Conservation (phyloP, 2,113 vertebrate species). For the Ariopsis seemanni region DNA sequence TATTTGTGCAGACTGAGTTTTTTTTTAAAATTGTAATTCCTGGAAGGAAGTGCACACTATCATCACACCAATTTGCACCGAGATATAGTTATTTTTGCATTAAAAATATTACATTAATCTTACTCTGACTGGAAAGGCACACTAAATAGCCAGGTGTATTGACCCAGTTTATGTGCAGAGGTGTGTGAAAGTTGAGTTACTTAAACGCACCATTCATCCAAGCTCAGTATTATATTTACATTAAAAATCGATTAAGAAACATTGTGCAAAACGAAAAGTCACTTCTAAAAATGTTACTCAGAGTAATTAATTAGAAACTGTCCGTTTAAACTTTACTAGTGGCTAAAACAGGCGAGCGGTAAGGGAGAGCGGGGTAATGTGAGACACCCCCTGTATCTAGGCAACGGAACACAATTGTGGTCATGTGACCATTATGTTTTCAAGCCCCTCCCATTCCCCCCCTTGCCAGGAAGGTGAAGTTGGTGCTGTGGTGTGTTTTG, state of each 20-base stretch:
- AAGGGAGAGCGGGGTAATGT: no score
- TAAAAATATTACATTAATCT: no score
- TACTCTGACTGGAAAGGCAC: neutral
- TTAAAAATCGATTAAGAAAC: neutral
- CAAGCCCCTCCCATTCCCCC: no score
- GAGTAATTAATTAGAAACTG: neutral
- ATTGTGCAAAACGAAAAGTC: neutral
- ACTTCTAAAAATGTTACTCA: neutral
- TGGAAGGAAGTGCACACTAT: neutral
- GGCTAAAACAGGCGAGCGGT: neutral
- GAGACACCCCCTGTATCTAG: no score
- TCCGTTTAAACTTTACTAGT: neutral
- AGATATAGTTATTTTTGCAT: neutral
- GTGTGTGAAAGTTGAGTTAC: neutral
- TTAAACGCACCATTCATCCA: neutral
- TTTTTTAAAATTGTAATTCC: neutral
- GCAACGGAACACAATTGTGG: no score
- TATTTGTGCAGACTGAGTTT: neutral
- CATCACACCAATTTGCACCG: neutral
- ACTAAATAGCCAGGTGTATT: no score
- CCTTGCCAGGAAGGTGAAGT: no score
- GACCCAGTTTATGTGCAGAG: neutral
- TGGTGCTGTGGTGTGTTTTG: no score
- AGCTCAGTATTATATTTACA: neutral
- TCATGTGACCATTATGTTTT: no score